phyloP scores from a whole-genome alignment of 2,113 vertebrate species.

The Spheniscus mendiculus region DNA sequence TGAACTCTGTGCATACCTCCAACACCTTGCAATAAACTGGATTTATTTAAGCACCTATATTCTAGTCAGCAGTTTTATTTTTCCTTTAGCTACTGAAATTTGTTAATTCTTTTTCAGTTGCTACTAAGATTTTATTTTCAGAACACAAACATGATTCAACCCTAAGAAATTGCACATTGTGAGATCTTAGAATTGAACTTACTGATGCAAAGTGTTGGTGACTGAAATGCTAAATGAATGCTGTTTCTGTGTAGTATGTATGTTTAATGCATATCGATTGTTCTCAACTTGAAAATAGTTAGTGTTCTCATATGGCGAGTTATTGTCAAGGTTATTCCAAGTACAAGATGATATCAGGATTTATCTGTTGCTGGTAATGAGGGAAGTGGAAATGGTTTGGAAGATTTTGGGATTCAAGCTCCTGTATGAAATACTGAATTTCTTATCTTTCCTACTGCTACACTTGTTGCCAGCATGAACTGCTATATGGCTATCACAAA shows the following conservation, averaged over 20 bases:
- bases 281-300: background rate
- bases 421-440: background rate
- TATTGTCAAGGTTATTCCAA: background rate
- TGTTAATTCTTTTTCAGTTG: background rate
- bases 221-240: background rate
- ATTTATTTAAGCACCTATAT: background rate
- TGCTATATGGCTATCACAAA: background rate
- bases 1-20: background rate
- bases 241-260: background rate
- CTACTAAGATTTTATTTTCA: background rate
- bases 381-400: background rate
- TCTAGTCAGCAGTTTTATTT: background rate
- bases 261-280: background rate
- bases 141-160: background rate
- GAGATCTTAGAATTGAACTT: background rate
- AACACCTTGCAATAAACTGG: background rate
- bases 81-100: background rate
- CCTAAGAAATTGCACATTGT: background rate
- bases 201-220: background rate
- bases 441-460: background rate
- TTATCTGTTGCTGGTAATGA: background rate
- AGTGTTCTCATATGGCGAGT: background rate
- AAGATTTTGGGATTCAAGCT: background rate
- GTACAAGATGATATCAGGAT: background rate
- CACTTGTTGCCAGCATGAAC: background rate